Conservation (phyloP, 2,113 vertebrate genomes). For the Solenodon paradoxus region DNA sequence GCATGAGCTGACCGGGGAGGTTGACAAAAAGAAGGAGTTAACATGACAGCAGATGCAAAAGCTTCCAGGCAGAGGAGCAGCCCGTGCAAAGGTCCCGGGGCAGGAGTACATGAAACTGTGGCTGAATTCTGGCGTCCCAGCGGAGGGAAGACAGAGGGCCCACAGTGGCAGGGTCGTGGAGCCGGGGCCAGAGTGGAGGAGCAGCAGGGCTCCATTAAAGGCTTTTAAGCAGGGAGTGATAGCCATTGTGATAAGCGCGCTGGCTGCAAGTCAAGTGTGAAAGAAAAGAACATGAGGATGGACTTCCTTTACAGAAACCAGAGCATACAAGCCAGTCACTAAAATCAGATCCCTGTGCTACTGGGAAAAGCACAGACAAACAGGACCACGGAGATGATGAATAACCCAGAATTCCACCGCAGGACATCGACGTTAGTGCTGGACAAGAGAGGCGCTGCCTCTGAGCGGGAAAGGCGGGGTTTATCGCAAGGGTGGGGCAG, state of each 20-base stretch:
- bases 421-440: too few relatives aligned
- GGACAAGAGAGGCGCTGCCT: too few relatives aligned
- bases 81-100: conserved; percentile 23
- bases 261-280: conserved; percentile 44
- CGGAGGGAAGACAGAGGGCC: too few relatives aligned
- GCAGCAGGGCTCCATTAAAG: conserved; percentile 44
- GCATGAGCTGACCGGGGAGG: too few relatives aligned
- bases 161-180: too few relatives aligned
- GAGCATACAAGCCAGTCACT: conserved; percentile 26
- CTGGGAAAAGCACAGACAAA: background rate
- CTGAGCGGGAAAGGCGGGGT: too few relatives aligned
- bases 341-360: conserved; percentile 16
- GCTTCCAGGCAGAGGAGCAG: background rate
- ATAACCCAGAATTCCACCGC: too few relatives aligned
- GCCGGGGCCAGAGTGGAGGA: background rate
- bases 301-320: conserved; percentile 61
- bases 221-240: conserved; percentile 48
- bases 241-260: conserved; percentile 54
- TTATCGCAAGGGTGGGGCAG: too few relatives aligned
- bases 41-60: background rate
- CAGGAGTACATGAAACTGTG: background rate
- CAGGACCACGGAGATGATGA: too few relatives aligned
- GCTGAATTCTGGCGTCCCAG: background rate
- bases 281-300: conserved; percentile 15
- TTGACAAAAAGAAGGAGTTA: background rate